These are phyloP conservation scores for Belgica antarctica DNA, from an alignment of 2,888 invertebrate genomes.

Conservation along the genomic window DNA sequence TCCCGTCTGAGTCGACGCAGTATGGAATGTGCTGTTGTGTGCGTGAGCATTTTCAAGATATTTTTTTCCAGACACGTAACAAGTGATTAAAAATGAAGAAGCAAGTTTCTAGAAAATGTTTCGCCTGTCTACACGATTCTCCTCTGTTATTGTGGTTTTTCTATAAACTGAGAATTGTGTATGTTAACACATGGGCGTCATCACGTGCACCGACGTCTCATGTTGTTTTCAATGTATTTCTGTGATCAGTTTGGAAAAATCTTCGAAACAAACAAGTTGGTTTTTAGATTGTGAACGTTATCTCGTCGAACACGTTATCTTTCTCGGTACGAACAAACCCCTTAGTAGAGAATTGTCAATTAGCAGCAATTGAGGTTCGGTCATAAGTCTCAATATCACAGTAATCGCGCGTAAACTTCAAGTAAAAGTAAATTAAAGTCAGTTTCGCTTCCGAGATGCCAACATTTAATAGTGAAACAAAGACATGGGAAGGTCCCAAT, in stretches of 20 bases:
- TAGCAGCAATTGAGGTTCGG: background rate
- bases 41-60: too few species aligned
- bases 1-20: too few species aligned
- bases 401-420: too few species aligned
- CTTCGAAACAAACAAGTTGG: background rate
- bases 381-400: too few species aligned
- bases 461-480: conserved; percentile 21
- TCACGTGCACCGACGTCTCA: background rate
- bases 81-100: too few species aligned
- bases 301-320: background rate
- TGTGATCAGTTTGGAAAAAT: background rate
- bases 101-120: too few species aligned
- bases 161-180: too few species aligned
- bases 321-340: background rate
- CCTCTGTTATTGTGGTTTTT: too few species aligned
- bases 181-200: background rate
- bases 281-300: background rate
- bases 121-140: too few species aligned
- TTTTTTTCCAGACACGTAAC: too few species aligned
- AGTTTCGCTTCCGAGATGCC: background rate
- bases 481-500: conserved; percentile 28
- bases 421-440: background rate
- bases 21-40: too few species aligned
- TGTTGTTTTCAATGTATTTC: background rate
- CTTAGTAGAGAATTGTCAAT: background rate